Percentiles rank a stretch among this genome's conserved stretches.
Conservation (phyloP, 2,888 invertebrate species). For the Matsumyia berberina region DNA sequence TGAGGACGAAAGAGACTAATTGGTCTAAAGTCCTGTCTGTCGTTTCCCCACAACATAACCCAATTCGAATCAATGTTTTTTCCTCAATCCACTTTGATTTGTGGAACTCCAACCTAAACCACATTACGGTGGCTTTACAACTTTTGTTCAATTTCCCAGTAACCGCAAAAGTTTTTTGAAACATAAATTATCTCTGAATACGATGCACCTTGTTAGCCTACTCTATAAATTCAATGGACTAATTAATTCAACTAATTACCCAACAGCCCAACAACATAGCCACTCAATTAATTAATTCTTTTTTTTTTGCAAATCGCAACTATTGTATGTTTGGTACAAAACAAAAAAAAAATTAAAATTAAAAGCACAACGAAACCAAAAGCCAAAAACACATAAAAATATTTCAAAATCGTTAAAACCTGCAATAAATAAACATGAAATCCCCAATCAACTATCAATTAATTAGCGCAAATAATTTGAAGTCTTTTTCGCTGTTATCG, state of each 20-base stretch:
- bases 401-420: neutral
- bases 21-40: too few relatives aligned
- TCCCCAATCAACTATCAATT: constrained; percentile 69
- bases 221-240: constrained; percentile 14
- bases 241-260: constrained; percentile 47
- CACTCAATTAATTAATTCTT: too few relatives aligned
- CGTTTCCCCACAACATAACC: too few relatives aligned
- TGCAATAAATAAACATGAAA: constrained; percentile 31
- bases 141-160: too few relatives aligned
- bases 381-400: neutral
- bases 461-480: constrained; percentile 60
- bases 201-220: neutral
- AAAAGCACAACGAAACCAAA: constrained; percentile 7
- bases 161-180: too few relatives aligned
- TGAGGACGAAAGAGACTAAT: too few relatives aligned
- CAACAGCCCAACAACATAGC: neutral
- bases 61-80: too few relatives aligned
- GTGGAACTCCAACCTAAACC: too few relatives aligned
- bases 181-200: neutral
- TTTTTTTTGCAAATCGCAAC: too few relatives aligned
- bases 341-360: constrained; percentile 12
- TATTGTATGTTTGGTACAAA: too few relatives aligned
- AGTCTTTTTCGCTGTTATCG: constrained; percentile 55
- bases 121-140: neutral
- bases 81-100: too few relatives aligned